Percentiles rank a stretch among this genome's conserved stretches.
phyloP scores from a whole-genome alignment of 1,140 invertebrate genomes.

The Latrodectus geometricus region DNA sequence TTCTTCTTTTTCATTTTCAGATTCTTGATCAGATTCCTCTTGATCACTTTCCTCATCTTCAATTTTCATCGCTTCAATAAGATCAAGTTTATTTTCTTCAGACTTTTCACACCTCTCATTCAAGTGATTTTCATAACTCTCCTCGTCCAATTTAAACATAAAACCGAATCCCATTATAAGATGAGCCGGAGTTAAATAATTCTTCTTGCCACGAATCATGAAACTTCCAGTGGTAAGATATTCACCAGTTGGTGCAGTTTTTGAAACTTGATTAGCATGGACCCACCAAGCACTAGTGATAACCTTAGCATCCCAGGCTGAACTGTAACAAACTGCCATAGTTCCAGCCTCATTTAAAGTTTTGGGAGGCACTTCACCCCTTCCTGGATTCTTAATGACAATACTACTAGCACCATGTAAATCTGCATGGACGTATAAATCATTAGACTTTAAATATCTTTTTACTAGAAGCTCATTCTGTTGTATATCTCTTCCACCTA shows the following conservation, averaged over 20 bases:
- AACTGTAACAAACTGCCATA: constrained; percentile 96
- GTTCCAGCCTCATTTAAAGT: constrained; percentile 96
- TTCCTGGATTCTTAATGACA: constrained; percentile 88
- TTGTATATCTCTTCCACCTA: constrained; percentile 96
- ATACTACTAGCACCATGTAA: constrained; percentile 94
- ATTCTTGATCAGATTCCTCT: constrained; percentile 36
- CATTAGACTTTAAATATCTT: constrained; percentile 85
- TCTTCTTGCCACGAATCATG: constrained; percentile 99
- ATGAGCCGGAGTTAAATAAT: constrained; percentile 91
- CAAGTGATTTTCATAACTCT: constrained; percentile 69
- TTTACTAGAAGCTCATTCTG: constrained; percentile 99
- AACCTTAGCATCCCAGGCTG: constrained; percentile 97
- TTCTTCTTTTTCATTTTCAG: constrained; percentile 41
- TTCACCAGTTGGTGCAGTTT: constrained; percentile 97
- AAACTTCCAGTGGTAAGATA: constrained; percentile 96
- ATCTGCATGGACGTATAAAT: constrained; percentile 91
- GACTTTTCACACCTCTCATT: constrained; percentile 66
- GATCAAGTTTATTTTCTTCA: constrained; percentile 35
- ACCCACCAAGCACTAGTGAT: constrained; percentile 98
- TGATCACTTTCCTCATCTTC: constrained; percentile 63
- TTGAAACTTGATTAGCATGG: constrained; percentile 87
- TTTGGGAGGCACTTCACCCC: constrained; percentile 84
- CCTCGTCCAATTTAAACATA: constrained; percentile 84
- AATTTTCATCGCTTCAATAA: constrained; percentile 30
- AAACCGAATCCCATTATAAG: constrained; percentile 94